Base-by-base conservation (phyloP, 2,797 vertebrate species). In the Hemitrygon akajei region DNA sequence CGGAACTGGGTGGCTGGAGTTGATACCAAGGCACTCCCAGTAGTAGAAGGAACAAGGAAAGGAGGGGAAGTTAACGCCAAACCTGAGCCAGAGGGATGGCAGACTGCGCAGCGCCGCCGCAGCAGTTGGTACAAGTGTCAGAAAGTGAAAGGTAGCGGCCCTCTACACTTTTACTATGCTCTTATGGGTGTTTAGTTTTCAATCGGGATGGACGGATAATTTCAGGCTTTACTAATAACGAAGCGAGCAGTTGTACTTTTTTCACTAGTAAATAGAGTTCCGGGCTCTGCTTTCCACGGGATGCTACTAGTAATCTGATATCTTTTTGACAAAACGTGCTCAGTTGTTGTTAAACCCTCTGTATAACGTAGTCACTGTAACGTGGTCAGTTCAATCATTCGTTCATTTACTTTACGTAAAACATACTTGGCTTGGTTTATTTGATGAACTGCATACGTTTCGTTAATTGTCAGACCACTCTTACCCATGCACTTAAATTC, bases 91-190 rank as follows among this genome's bases (percentile, higher is more conserved):
- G 73, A 56, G 37, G 69, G 27, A 93, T 93, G 91, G 91, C n/a
- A 2, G 81, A 84, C 30, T 7, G 63, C n/a, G 63, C 22, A 18
- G 11, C 71, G 25, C 91, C 71, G 47, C 71, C 91, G 40, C 91
- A 76, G 6, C 37, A 93, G 11, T 2, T 7, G 1, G 37, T 93
- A 1, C 40, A 76, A 27, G 73, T 76, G 91, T 14, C 91, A 7
- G 91, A 93, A 2, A 93, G 37, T 58, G 69, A 73, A 47, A 93
- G 91, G 91, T 93, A 93, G 40, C 40, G 7, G 25, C 20, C 91
- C 12, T 11, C 60, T 71, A 60, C 30, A 37, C 6, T 34, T 37
- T 69, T n/a, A 11, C 60, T 3, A 34, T 69, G 20, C 14, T 22
- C 69, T 69, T 22, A 37, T n/a, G 11, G 47, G 81, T 27, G 25